Evolutionary conservation across 2,888 invertebrate species (phyloP).

Genomic region (Xestia ashworthii): DNA sequence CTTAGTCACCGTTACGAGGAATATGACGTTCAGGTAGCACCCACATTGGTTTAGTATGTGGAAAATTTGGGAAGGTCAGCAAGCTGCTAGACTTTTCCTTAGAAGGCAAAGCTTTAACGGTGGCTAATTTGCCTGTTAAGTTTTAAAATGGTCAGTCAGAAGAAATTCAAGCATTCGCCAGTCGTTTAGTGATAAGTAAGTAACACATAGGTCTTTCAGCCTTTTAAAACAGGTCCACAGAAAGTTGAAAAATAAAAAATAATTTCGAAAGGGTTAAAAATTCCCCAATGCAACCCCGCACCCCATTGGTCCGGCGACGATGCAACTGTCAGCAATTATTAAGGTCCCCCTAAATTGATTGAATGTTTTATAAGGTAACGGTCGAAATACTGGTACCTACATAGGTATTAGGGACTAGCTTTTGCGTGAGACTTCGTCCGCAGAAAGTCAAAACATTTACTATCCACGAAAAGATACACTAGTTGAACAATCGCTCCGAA

Average conservation of each 20-base stretch:
- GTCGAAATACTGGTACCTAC: background rate
- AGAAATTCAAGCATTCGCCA: background rate
- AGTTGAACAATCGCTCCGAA: too few species aligned
- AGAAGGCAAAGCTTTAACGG: slow-evolving; percentile 1
- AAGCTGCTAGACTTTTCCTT: background rate
- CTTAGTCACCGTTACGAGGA: slow-evolving; percentile 61
- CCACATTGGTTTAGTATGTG: slow-evolving; percentile 20
- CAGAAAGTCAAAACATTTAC: background rate
- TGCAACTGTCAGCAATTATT: background rate
- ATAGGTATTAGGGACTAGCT: background rate
- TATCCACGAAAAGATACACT: too few species aligned
- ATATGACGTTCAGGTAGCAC: slow-evolving; percentile 32
- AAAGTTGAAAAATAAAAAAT: background rate
- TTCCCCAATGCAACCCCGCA: background rate
- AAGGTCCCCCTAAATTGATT: background rate
- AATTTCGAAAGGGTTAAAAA: background rate
- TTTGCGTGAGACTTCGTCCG: background rate
- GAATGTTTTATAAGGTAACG: background rate
- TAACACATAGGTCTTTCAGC: background rate
- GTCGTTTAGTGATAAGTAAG: background rate
- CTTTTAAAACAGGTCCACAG: background rate
- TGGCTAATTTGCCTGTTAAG: background rate
- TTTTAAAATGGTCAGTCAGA: background rate
- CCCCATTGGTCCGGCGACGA: background rate
- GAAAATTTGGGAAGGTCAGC: slow-evolving; percentile 34